A percentile compares a stretch with the other conserved stretches of the same genome.
Evolutionary conservation across 2,888 invertebrate species (phyloP).

Genomic region (Dusona sp.): DNA sequence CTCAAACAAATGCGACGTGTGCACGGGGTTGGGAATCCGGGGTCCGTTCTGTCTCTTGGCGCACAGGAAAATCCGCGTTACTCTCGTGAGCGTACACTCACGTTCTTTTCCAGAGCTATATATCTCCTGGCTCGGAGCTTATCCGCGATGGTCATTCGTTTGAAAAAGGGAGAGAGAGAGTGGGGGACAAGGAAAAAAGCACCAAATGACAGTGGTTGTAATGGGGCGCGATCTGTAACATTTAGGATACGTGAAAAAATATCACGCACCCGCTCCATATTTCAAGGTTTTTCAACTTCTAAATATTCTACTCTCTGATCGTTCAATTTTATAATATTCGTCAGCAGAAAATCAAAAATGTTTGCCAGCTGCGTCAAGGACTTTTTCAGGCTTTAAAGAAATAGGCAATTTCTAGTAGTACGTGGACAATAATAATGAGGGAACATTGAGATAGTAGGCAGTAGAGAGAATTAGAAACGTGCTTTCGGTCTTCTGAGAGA

Average conservation of each 20-base stretch:
- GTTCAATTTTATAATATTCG: neutral
- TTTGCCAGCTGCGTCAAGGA: neutral
- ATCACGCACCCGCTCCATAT: neutral
- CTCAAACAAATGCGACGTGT: conserved; percentile 83
- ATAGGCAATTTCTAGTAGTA: neutral
- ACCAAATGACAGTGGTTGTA: conserved; percentile 76
- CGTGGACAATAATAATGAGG: neutral
- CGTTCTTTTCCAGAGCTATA: conserved; percentile 75
- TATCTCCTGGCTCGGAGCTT: conserved; percentile 79
- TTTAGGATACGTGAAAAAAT: conserved; percentile 81
- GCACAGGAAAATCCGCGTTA: conserved; percentile 46
- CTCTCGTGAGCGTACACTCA: conserved; percentile 20
- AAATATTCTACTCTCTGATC: neutral
- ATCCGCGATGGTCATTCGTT: conserved; percentile 84
- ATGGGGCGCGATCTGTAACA: conserved; percentile 81
- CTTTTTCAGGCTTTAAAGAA: neutral
- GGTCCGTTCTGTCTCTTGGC: conserved; percentile 14
- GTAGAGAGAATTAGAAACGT: conserved; percentile 32
- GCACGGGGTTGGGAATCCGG: conserved; percentile 41
- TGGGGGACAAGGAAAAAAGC: conserved; percentile 68
- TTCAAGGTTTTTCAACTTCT: neutral
- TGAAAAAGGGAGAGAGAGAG: conserved; percentile 46
- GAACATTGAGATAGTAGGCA: neutral
- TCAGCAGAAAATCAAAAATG: neutral
- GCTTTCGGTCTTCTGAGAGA: neutral